phyloP scores from a whole-genome alignment of 2,888 invertebrate genomes.

The Melipona bicolor region DNA sequence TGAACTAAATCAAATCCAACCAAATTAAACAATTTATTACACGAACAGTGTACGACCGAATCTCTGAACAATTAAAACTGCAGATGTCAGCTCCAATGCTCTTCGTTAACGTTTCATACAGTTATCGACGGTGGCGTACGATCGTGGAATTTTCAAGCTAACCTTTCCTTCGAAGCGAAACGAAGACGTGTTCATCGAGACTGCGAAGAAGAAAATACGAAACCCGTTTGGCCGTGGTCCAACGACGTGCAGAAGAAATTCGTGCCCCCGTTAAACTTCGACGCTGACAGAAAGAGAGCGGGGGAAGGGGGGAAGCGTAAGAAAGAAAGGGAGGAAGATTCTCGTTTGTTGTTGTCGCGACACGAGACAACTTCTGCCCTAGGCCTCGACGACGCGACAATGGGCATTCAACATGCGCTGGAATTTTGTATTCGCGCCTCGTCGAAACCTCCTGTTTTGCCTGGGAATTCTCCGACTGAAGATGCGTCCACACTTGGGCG shows the following conservation, averaged over 20 bases:
- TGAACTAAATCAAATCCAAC: too few relatives aligned
- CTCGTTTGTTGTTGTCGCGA: conserved; percentile 55
- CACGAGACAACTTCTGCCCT: conserved; percentile 41
- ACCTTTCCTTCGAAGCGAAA: too few relatives aligned
- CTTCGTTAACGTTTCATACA: too few relatives aligned
- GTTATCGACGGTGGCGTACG: too few relatives aligned
- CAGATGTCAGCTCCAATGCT: too few relatives aligned
- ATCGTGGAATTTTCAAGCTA: too few relatives aligned
- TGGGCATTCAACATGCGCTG: conserved; percentile 38
- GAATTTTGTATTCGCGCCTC: conserved; percentile 52
- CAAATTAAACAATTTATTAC: too few relatives aligned
- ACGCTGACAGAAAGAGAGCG: conserved; percentile 38
- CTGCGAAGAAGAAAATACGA: conserved; percentile 48
- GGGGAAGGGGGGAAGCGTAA: not conserved
- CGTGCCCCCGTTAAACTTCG: conserved; percentile 61
- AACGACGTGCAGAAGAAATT: conserved; percentile 55
- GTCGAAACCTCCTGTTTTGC: conserved; percentile 30
- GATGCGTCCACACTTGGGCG: not conserved
- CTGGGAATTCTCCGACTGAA: conserved; percentile 18
- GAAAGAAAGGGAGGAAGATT: conserved; percentile 29
- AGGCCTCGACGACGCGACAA: conserved; percentile 49
- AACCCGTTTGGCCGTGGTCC: conserved; percentile 62
- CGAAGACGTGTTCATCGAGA: not conserved
- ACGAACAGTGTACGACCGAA: too few relatives aligned
- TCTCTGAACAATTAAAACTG: too few relatives aligned